Evolutionary conservation across 2,888 invertebrate genomes (phyloP).

Genomic region (Sycophila texana): DNA sequence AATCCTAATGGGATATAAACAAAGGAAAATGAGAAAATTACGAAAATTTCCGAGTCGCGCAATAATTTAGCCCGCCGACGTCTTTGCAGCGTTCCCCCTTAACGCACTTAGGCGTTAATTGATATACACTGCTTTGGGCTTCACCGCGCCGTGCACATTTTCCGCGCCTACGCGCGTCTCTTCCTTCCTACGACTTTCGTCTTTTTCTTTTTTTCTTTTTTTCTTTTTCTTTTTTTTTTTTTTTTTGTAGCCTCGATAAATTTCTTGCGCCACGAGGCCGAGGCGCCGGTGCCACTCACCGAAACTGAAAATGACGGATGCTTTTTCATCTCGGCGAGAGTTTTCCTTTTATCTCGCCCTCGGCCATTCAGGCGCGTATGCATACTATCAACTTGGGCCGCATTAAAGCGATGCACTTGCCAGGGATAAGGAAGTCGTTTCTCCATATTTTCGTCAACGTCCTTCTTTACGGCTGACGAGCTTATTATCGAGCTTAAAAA

Average conservation of each 20-base stretch:
- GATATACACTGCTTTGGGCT: conserved; percentile 38
- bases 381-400: conserved; percentile 24
- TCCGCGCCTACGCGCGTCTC: neutral
- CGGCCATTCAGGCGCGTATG: conserved; percentile 50
- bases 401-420: conserved; percentile 17
- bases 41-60: conserved; percentile 26
- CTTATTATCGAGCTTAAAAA: too few relatives aligned
- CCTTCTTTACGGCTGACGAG: too few relatives aligned
- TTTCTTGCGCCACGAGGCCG: conserved; percentile 23
- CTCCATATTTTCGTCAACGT: too few relatives aligned
- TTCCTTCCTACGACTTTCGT: conserved; percentile 7
- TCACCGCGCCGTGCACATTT: neutral
- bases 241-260: conserved; percentile 36
- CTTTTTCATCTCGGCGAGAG: conserved; percentile 42
- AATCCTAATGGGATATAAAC: neutral
- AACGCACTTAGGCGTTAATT: conserved; percentile 48
- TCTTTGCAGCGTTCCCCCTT: conserved; percentile 31
- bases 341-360: conserved; percentile 2
- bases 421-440: too few relatives aligned
- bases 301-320: conserved; percentile 50
- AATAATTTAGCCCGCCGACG: conserved; percentile 35
- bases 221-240: neutral
- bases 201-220: neutral
- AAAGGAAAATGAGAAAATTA: conserved; percentile 32
- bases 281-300: neutral